Base-by-base conservation (phyloP, 2,113 vertebrate genomes). In the Laticauda colubrina region DNA sequence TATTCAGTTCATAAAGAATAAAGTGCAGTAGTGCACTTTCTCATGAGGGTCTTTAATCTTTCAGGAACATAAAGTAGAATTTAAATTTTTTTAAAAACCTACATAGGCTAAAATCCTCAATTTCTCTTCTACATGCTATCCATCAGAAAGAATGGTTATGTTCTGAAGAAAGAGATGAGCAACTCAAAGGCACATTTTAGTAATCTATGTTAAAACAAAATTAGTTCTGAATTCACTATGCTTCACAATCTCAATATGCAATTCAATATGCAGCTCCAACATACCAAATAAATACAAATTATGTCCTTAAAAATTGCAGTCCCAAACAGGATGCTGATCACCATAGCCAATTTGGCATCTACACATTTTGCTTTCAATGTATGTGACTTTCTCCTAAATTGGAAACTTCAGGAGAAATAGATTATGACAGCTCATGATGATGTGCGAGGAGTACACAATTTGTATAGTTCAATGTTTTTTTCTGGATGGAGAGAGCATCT, bases 361-460 rank as follows among this genome's bases (percentile, higher is more conserved):
- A 26, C 29, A 92, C 24, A 3, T 23, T 88, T 54, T 75, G n/a
- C 39, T 55, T 34, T 39, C 57, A 24, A 39, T 1, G 57, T 64
- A 91, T 87, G 85, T 91, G 12, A 8, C 29, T 11, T 15, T 24
- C 51, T 39, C 21, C 53, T 24, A 43, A 20, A 56, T 20, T 24
- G 15, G 20, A 18, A 6, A 94, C 64, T 94, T 91, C n/a, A 81
- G 86, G 91, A 8, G 91, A 34, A 94, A 95, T 21, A 93, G 20
- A 51, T 29, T 48, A 51, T 87, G 85, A 87, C 39, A 51, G 1
- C 15, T 92, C 8, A 43, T 55, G 34, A 14, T 3, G 18, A 14
- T 18, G 24, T 26, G 21, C 3, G 12, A 55, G 21, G 24, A 7
- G n/a, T 14, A 34, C n/a, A 88, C 34, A 6, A 8, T 7, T 57